These are phyloP conservation scores for Synanthedon andrenaeformis DNA, from an alignment of 2,888 invertebrate species.

Conservation along the genomic window DNA sequence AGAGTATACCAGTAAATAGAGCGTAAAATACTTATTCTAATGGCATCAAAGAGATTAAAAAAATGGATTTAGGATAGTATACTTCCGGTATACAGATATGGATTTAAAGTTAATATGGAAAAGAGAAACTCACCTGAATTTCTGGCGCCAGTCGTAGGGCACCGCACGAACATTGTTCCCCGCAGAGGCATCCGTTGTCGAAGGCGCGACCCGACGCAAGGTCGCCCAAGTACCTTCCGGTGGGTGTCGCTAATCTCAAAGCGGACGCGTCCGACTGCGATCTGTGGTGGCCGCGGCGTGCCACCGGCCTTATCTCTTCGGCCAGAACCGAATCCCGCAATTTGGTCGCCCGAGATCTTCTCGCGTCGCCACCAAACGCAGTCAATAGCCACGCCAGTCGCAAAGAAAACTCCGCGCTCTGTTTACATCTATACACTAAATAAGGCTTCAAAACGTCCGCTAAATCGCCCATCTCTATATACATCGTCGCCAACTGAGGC, in stretches of 20 bases:
- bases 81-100: no score
- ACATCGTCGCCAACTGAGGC: slow-evolving; percentile 98
- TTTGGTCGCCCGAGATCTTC: slow-evolving; percentile 51
- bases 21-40: no score
- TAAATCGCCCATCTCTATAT: slow-evolving; percentile 97
- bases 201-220: slow-evolving; percentile 94
- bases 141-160: slow-evolving; percentile 62
- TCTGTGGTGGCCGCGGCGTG: slow-evolving; percentile 69
- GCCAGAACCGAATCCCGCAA: slow-evolving; percentile 55
- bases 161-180: slow-evolving; percentile 76
- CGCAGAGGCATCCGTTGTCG: slow-evolving; percentile 95
- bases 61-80: no score
- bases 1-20: no score
- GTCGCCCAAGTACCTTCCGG: slow-evolving; percentile 86
- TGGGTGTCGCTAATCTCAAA: slow-evolving; percentile 60
- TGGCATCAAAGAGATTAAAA: no score
- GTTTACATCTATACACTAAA: slow-evolving; percentile 77
- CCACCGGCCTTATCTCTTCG: slow-evolving; percentile 59
- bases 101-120: no score
- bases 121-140: slow-evolving; percentile 38
- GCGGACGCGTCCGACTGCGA: slow-evolving; percentile 87
- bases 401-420: slow-evolving; percentile 95
- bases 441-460: slow-evolving; percentile 79
- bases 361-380: slow-evolving; percentile 83
- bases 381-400: slow-evolving; percentile 97